phyloP scores from a whole-genome alignment of 2,797 vertebrate species.

The Chromobotia macracanthus region DNA sequence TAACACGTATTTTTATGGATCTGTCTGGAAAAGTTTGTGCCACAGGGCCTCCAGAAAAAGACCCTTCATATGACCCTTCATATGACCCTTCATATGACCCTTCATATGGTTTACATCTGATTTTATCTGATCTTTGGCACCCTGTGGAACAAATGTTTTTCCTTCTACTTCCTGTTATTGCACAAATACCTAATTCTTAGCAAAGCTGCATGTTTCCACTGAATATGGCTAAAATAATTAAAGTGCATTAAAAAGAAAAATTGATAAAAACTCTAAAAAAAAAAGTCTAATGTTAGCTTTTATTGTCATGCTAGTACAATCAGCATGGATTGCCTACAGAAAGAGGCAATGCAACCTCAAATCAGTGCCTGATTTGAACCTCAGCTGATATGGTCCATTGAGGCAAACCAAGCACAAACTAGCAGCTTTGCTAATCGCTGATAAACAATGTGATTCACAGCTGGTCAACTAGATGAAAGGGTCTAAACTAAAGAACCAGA shows the following conservation, averaged over 20 bases:
- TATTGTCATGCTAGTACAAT: not conserved
- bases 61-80: not conserved
- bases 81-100: too few species aligned
- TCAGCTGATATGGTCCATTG: conserved; percentile 6
- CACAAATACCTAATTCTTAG: conserved; percentile 61
- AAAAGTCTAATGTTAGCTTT: not conserved
- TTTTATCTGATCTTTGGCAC: not conserved
- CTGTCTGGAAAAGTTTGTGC: conserved; percentile 72
- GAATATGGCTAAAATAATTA: not conserved
- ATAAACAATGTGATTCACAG: conserved; percentile 68
- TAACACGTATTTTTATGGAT: conserved; percentile 41
- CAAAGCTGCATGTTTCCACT: conserved; percentile 76
- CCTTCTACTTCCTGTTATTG: conserved; percentile 59
- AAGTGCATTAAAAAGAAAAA: not conserved
- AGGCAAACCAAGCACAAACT: conserved; percentile 59
- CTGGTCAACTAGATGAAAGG: conserved; percentile 48
- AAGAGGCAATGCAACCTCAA: conserved; percentile 53
- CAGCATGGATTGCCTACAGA: not conserved
- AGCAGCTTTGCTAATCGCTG: conserved; percentile 72
- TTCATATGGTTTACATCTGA: not conserved
- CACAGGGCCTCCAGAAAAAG: conserved; percentile 30
- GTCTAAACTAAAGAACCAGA: conserved; percentile 61
- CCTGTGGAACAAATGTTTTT: conserved; percentile 66
- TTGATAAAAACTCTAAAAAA: not conserved
- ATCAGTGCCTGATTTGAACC: conserved; percentile 63